Conservation (phyloP, 2,113 vertebrate species). For the Proteles cristata region DNA sequence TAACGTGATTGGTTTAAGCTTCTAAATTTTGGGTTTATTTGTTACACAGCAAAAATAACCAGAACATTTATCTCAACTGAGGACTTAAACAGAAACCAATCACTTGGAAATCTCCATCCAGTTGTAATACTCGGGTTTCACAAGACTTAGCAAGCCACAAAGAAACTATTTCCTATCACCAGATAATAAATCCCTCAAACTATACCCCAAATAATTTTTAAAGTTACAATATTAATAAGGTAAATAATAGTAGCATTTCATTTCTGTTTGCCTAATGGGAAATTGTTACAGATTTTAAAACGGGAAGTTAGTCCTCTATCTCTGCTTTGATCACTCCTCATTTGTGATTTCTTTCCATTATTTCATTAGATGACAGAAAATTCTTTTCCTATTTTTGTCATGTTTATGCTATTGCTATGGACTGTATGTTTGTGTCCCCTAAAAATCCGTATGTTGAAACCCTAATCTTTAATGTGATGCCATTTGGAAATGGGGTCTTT, state of each 20-base stretch:
- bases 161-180: neutral
- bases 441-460: neutral
- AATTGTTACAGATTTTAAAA: neutral
- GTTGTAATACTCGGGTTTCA: neutral
- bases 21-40: neutral
- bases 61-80: neutral
- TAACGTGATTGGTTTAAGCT: neutral
- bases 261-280: neutral
- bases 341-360: slow-evolving; percentile 13
- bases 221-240: neutral
- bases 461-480: neutral
- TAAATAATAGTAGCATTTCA: neutral
- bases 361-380: neutral
- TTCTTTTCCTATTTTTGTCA: neutral
- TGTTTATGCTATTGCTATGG: neutral
- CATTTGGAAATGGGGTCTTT: neutral
- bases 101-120: slow-evolving; percentile 13
- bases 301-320: neutral
- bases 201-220: slow-evolving; percentile 24
- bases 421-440: neutral
- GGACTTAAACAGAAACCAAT: slow-evolving; percentile 6
- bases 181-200: slow-evolving; percentile 18
- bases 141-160: neutral
- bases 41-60: neutral
- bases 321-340: neutral